Conservation (phyloP, 2,113 vertebrate species). For the Phycodurus eques region DNA sequence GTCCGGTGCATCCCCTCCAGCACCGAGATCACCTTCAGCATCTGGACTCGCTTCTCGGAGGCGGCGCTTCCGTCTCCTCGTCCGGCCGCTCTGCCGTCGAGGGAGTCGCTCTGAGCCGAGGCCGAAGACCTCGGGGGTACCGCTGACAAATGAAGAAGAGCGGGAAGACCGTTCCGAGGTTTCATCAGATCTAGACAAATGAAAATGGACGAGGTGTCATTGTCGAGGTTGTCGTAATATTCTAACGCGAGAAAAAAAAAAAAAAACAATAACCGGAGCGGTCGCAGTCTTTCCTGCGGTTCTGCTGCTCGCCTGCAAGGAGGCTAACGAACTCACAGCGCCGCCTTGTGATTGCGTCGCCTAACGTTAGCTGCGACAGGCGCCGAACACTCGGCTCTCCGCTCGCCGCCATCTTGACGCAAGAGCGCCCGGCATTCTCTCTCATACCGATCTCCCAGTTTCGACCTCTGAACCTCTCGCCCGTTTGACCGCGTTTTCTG, state of each 20-base stretch:
- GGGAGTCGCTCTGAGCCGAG: not conserved
- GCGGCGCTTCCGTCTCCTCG: not conserved
- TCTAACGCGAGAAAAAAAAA: not conserved
- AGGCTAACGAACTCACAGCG: too few species aligned
- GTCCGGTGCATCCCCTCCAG: constrained; percentile 5
- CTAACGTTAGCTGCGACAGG: too few species aligned
- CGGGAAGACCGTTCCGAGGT: not conserved
- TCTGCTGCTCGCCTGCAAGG: too few species aligned
- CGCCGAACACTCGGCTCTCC: too few species aligned
- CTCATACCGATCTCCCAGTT: too few species aligned
- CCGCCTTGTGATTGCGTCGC: too few species aligned
- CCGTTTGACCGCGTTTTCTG: too few species aligned
- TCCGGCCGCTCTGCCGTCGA: not conserved
- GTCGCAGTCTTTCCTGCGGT: not conserved
- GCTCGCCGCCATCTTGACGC: too few species aligned
- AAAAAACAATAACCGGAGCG: not conserved
- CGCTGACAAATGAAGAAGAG: constrained; percentile 3
- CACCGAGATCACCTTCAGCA: constrained; percentile 2
- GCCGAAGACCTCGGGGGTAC: not conserved
- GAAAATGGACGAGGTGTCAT: not conserved
- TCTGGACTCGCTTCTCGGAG: constrained; percentile 2
- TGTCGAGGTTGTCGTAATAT: too few species aligned
- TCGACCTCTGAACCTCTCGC: too few species aligned
- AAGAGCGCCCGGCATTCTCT: too few species aligned
- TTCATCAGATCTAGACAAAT: not conserved